phyloP scores from a whole-genome alignment of 2,888 invertebrate species.

The Eilema depressum region DNA sequence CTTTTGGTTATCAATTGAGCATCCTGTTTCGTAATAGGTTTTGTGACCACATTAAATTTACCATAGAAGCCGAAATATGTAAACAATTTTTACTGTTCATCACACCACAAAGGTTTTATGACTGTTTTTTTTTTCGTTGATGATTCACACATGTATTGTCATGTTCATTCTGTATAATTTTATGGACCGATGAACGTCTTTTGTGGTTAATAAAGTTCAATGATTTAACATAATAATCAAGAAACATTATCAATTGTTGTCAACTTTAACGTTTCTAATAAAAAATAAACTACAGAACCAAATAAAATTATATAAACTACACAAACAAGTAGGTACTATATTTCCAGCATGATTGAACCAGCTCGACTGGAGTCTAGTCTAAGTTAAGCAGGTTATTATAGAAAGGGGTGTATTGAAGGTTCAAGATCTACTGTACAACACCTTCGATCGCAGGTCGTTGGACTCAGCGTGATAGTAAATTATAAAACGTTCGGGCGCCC shows the following conservation, averaged over 20 bases:
- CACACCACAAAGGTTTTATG: slow-evolving; percentile 2
- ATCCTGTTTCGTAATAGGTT: not conserved
- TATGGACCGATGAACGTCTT: slow-evolving; percentile 1
- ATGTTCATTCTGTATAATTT: not conserved
- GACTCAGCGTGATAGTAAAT: slow-evolving; percentile 37
- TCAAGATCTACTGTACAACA: not conserved
- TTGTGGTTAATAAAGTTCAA: slow-evolving; percentile 1
- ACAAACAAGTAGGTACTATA: too few species aligned
- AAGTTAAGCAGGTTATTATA: not conserved
- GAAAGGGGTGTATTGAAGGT: not conserved
- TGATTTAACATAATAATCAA: not conserved
- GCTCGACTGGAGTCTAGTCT: not conserved
- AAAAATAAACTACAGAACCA: not conserved
- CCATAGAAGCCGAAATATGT: not conserved
- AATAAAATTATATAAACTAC: too few species aligned
- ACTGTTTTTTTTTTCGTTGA: not conserved
- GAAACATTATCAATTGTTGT: not conserved
- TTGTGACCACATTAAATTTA: not conserved
- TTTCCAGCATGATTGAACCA: not conserved
- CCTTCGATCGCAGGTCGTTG: slow-evolving; percentile 37
- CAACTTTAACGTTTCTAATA: too few species aligned
- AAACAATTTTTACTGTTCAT: slow-evolving; percentile 1
- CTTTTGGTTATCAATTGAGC: not conserved
- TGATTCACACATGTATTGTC: slow-evolving; percentile 4
- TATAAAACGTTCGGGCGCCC: slow-evolving; percentile 45